Percentiles rank a stretch among this genome's conserved stretches.
Conservation (phyloP, 2,797 vertebrate genomes). For the Pipistrellus nathusii region DNA sequence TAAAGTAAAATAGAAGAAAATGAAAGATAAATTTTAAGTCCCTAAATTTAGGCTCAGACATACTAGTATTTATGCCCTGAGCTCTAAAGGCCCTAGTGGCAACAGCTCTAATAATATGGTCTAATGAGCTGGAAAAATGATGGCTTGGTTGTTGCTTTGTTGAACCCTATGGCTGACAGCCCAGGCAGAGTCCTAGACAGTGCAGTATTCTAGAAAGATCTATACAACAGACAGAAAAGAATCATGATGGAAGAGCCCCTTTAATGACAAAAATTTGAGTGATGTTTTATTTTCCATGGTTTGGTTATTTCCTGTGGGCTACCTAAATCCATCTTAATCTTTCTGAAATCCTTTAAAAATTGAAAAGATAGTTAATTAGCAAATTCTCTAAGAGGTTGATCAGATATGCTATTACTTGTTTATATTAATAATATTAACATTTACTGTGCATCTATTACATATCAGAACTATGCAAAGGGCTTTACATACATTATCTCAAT, state of each 20-base stretch:
- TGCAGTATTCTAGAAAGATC: slow-evolving; percentile 69
- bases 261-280: slow-evolving; percentile 56
- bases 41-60: slow-evolving; percentile 44
- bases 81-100: slow-evolving; percentile 52
- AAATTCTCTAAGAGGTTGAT: slow-evolving; percentile 32
- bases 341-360: slow-evolving; percentile 36
- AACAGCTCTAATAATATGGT: slow-evolving; percentile 78
- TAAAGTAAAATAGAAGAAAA: slow-evolving; percentile 30
- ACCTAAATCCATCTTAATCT: slow-evolving; percentile 44
- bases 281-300: slow-evolving; percentile 64
- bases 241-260: slow-evolving; percentile 61
- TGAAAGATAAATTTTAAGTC: slow-evolving; percentile 11
- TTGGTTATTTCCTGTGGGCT: slow-evolving; percentile 45
- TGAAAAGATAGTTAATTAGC: slow-evolving; percentile 17
- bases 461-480: not conserved
- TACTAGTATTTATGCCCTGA: slow-evolving; percentile 68
- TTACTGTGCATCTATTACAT: not conserved
- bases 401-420: not conserved
- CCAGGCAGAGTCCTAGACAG: slow-evolving; percentile 21
- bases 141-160: slow-evolving; percentile 64
- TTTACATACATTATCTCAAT: not conserved
- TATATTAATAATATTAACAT: not conserved
- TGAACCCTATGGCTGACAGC: slow-evolving; percentile 64
- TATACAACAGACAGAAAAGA: slow-evolving; percentile 56
- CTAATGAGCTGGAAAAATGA: slow-evolving; percentile 81